Evolutionary conservation across 2,113 vertebrate species (phyloP), one percentile per base, ranked within the genome.

Genomic region (Scomber colias): DNA sequence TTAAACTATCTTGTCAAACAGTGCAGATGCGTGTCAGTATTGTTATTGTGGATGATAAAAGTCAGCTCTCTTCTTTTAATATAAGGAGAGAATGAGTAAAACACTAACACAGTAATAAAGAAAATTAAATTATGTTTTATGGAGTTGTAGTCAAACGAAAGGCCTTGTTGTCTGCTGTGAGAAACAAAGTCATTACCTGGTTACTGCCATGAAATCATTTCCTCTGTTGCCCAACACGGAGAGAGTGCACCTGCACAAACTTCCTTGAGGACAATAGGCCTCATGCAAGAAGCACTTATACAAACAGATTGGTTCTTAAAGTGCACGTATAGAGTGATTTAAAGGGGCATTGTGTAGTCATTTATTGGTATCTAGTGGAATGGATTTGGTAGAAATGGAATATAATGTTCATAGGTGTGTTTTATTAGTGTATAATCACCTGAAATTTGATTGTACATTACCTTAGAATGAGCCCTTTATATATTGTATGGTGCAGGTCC

Each of bases 1-100:
- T 66, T 48, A 31, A 60, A 60, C 30, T 80, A 8, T 19, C 6
- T 45, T 19, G 21, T 71, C 75, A 91, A 90, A 89, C 71, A 89
- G 2, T 57, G 45, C 5, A 59, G 17, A 40, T 62, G 30, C 61
- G 21, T 65, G 67, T 71, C 50, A 70, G 46, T 54, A 55, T 72
- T 44, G 24, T 82, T 56, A 46, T 64, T 56, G 11, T 27, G 30
- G 44, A 49, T 24, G 21, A 7, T 40, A 10, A 27, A 57, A 44
- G 11, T 5, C 48, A 57, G 53, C 46, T 59, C 14, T 3, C 30
- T 56, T 45, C 15, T 64, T 27, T 75, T 74, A 63, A 61, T 53
- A 45, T 61, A 55, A 16, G 10, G 8, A 9, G 31, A 72, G 15
- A 68, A 61, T 63, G 24, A 40, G 55, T 71, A 21, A 74, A 75